Conservation (phyloP, 2,113 vertebrate species). For the Pogona vitticeps region DNA sequence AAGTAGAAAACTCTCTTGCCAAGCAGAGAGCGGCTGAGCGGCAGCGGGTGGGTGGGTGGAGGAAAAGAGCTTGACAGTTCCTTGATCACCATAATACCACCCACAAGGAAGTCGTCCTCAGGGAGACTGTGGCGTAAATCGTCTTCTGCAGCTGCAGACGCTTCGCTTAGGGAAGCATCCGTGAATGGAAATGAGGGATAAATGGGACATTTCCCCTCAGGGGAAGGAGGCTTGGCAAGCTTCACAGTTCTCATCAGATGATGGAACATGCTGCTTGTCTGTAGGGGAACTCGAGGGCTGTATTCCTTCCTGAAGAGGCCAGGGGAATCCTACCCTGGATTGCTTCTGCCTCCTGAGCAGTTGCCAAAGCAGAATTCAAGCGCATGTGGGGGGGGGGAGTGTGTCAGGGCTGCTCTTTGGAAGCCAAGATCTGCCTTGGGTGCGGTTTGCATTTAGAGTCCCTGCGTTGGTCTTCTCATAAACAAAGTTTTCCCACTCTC, state of each 20-base stretch:
- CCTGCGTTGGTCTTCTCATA: no score
- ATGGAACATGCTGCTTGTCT: not conserved
- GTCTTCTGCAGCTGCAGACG: not conserved
- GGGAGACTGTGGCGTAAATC: not conserved
- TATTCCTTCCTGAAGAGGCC: not conserved
- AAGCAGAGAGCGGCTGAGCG: not conserved
- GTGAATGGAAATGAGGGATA: not conserved
- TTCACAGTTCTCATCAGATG: not conserved
- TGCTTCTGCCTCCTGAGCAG: no score
- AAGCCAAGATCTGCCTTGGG: not conserved
- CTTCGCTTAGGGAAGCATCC: not conserved
- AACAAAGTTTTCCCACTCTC: not conserved
- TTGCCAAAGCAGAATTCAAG: no score
- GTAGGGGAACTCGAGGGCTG: no score
- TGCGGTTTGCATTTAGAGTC: not conserved
- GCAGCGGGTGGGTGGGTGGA: no score
- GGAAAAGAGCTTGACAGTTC: not conserved
- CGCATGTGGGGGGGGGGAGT: no score
- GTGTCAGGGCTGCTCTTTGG: not conserved
- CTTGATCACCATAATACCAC: not conserved
- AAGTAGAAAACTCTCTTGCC: no score
- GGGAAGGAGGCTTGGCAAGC: not conserved
- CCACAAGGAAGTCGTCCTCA: not conserved
- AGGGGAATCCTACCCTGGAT: not conserved
- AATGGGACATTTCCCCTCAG: not conserved